These are phyloP conservation scores for Camptogramma bilineatum DNA, from an alignment of 2,888 invertebrate species.

Conservation along the genomic window DNA sequence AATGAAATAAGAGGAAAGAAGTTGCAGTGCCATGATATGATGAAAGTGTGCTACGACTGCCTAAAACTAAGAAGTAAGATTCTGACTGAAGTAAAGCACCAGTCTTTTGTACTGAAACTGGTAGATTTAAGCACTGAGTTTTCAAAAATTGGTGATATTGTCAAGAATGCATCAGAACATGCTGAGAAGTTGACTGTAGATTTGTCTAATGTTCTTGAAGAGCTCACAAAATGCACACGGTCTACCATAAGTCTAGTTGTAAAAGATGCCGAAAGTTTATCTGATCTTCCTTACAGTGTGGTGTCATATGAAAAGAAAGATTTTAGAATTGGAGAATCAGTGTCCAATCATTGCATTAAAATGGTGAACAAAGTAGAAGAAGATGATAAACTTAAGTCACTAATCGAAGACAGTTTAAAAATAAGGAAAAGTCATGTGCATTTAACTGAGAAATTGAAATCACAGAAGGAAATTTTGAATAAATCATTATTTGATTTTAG, in stretches of 20 bases:
- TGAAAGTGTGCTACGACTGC: constrained; percentile 84
- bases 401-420: constrained; percentile 76
- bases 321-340: constrained; percentile 78
- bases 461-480: constrained; percentile 66
- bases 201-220: constrained; percentile 62
- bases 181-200: constrained; percentile 65
- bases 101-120: constrained; percentile 74
- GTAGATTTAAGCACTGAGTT: constrained; percentile 76
- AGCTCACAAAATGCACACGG: constrained; percentile 74
- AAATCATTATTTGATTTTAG: constrained; percentile 70
- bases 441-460: constrained; percentile 66
- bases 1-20: constrained; percentile 73
- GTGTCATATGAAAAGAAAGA: constrained; percentile 78
- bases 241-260: constrained; percentile 71
- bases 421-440: constrained; percentile 65
- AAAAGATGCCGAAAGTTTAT: constrained; percentile 66
- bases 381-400: constrained; percentile 68
- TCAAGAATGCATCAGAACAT: constrained; percentile 69
- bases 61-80: constrained; percentile 82
- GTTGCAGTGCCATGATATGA: constrained; percentile 80
- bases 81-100: constrained; percentile 73
- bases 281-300: constrained; percentile 76
- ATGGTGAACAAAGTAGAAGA: constrained; percentile 55
- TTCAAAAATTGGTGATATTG: constrained; percentile 72
- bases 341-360: constrained; percentile 67